Evolutionary conservation across 2,888 invertebrate species (phyloP).

Genomic region (Cynaeus angustus): DNA sequence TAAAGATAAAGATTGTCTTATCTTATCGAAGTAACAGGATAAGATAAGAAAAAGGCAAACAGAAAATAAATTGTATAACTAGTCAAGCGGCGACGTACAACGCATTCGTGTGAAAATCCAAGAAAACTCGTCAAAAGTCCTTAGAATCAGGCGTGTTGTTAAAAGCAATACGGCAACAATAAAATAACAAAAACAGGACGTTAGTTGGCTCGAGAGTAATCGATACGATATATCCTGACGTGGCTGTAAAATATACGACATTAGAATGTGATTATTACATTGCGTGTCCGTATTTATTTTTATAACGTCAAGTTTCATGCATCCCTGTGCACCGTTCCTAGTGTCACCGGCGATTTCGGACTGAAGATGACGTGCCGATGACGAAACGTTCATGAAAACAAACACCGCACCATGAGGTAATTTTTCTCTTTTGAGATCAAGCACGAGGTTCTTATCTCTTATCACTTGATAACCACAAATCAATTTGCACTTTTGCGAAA

Average conservation of each 20-base stretch:
- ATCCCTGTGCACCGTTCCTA: constrained; percentile 23
- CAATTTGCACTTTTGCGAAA: too few species aligned
- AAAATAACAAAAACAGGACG: constrained; percentile 22
- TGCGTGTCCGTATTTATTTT: constrained; percentile 44
- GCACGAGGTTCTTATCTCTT: constrained; percentile 13
- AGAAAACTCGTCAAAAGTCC: constrained; percentile 1
- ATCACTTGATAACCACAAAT: background rate
- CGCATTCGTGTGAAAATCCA: constrained; percentile 7
- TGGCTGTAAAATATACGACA: constrained; percentile 48
- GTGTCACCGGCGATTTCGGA: constrained; percentile 7
- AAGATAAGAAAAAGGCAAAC: constrained; percentile 32
- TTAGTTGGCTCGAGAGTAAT: constrained; percentile 19
- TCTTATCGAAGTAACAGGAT: constrained; percentile 37
- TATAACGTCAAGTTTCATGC: constrained; percentile 36
- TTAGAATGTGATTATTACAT: constrained; percentile 47
- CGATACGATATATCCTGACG: constrained; percentile 49
- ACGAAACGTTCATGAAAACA: constrained; percentile 19
- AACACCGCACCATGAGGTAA: constrained; percentile 21
- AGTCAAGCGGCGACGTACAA: constrained; percentile 6
- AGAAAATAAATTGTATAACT: constrained; percentile 35
- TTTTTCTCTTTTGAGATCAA: background rate
- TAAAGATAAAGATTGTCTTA: constrained; percentile 34
- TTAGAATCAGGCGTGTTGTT: too few species aligned
- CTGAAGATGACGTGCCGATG: constrained; percentile 26
- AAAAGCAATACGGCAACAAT: constrained; percentile 6